Percentiles rank a stretch among this genome's conserved stretches.
These are phyloP conservation scores for Capromys pilorides DNA, from an alignment of 2,797 vertebrate genomes.

Conservation along the genomic window DNA sequence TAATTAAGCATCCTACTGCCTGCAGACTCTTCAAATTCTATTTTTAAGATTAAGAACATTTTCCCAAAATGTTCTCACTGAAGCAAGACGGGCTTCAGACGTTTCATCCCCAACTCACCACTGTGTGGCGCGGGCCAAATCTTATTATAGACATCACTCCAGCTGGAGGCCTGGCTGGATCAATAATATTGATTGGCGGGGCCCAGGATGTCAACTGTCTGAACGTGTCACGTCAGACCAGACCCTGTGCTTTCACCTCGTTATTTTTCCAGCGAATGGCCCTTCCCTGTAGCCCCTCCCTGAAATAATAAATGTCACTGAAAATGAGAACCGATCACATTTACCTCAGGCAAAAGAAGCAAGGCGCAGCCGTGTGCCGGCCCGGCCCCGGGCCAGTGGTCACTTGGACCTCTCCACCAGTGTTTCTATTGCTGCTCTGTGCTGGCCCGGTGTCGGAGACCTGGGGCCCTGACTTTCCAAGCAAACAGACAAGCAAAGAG, in stretches of 20 bases:
- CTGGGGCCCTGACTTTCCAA: not conserved
- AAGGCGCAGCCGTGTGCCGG: not conserved
- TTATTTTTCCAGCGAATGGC: constrained; percentile 32
- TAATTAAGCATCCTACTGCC: constrained; percentile 84
- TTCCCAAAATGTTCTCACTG: constrained; percentile 78
- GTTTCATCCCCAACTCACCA: constrained; percentile 19
- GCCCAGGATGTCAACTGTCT: constrained; percentile 60
- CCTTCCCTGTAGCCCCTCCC: constrained; percentile 46
- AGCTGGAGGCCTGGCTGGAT: constrained; percentile 71
- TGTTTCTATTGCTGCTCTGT: not conserved
- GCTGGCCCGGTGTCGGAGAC: not conserved
- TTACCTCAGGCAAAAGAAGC: constrained; percentile 35
- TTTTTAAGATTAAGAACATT: constrained; percentile 80
- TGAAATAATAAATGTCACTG: constrained; percentile 63
- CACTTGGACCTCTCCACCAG: not conserved
- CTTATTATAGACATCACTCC: constrained; percentile 73
- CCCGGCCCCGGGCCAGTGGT: not conserved
- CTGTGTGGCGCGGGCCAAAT: constrained; percentile 56
- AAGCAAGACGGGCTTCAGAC: constrained; percentile 73
- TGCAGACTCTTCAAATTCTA: constrained; percentile 83
- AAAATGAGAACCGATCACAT: constrained; percentile 50
- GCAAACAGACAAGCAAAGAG: not conserved
- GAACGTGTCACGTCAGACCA: constrained; percentile 54
- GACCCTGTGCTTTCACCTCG: constrained; percentile 38
- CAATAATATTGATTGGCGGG: constrained; percentile 82